Evolutionary conservation across 1,140 invertebrate species (phyloP), one percentile per base, ranked within the genome.

Genomic region (Lasioglossum albipes): DNA sequence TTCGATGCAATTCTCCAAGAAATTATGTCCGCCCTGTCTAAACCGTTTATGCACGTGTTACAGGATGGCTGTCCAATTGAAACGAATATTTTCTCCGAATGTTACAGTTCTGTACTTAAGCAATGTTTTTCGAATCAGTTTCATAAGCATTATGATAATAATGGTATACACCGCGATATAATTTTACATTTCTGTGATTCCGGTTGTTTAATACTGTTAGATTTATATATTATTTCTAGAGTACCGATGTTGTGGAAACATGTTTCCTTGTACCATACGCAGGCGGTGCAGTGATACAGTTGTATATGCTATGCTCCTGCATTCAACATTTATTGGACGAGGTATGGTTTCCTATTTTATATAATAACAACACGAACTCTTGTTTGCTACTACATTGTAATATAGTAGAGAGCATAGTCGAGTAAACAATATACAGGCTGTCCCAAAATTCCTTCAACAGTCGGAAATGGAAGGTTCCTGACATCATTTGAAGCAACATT

Each of bases 221-320:
- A 49, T 49, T 49, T 27, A 49, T 12, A 12, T 13, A 49, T 12
- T 49, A 49, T 49, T 49, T 49, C 45, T 49, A 49, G 45, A 12
- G 1, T 12, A 12, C 12, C 10, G 9, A 49, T 13, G 13, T 1
- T 10, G 10, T 49, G 45, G 12, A 2, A 12, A 49, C 10, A 49
- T 13, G 0, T 49, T 49, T 49, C 10, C 2, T 84, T n/a, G 10
- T 81, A 6, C 36, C 67, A 18, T 86, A 84, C 62, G 66, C 79
- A 16, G 7, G 22, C 13, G 85, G 81, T 7, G 72, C 75, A 2
- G 13, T 89, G 27, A 68, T 82, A 12, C 82, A 88, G 66, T 66
- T 89, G 18, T 89, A 88, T 42, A 77, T 89, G 57, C 20, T 89
- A 7, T 89, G 88, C 42, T 88, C 62, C 7, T 88, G 80, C 2